These are phyloP conservation scores for Leucoma salicis DNA, from an alignment of 2,888 invertebrate genomes.

Conservation along the genomic window DNA sequence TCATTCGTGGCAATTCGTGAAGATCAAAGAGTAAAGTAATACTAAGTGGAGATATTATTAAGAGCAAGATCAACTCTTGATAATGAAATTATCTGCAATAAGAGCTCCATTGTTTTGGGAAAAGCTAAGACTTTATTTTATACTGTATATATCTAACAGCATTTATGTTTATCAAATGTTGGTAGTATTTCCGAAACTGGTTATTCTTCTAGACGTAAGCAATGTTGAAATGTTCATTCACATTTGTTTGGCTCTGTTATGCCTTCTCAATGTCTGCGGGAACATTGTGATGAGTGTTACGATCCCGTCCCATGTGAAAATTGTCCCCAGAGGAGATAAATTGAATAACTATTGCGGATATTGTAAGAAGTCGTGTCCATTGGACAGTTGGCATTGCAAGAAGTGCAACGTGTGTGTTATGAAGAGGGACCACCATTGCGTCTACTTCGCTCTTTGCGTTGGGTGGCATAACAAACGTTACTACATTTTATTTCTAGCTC, in stretches of 20 bases:
- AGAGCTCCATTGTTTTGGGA: background rate
- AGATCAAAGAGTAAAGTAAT: too few relatives aligned
- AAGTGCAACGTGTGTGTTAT: conserved; percentile 90
- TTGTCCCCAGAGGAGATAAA: conserved; percentile 30
- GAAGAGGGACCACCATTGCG: conserved; percentile 92
- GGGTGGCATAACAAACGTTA: conserved; percentile 91
- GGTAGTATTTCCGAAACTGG: conserved; percentile 47
- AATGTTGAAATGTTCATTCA: conserved; percentile 39
- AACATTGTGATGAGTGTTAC: conserved; percentile 54
- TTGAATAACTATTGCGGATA: conserved; percentile 85
- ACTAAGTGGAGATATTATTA: too few relatives aligned
- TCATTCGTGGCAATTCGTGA: too few relatives aligned
- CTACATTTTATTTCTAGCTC: conserved; percentile 87
- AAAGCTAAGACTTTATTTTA: conserved; percentile 28
- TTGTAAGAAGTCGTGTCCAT: conserved; percentile 87
- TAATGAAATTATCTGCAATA: background rate
- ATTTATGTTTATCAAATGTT: conserved; percentile 45
- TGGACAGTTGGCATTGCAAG: conserved; percentile 92
- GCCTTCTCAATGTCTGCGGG: conserved; percentile 55
- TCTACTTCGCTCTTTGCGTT: conserved; percentile 91
- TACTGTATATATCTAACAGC: conserved; percentile 50
- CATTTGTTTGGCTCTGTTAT: conserved; percentile 40
- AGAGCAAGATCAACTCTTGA: too few relatives aligned
- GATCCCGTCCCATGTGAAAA: conserved; percentile 40
- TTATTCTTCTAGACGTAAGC: conserved; percentile 38